Evolutionary conservation across 2,113 vertebrate genomes (phyloP).

Genomic region (Rattus norvegicus): DNA sequence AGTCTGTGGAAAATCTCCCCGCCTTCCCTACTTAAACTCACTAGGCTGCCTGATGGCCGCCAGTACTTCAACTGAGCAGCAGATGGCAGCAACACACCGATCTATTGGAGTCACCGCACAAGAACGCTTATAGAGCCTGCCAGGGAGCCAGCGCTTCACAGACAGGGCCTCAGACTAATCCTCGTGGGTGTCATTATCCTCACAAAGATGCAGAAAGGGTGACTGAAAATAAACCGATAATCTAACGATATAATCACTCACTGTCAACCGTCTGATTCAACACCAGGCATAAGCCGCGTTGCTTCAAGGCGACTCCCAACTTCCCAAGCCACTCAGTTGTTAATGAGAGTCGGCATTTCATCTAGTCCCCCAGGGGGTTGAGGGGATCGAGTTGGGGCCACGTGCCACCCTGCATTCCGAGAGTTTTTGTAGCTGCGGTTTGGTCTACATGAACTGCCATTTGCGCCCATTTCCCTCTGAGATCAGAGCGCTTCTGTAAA

Average conservation of each 20-base stretch:
- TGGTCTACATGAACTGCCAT: background rate
- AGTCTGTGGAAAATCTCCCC: background rate
- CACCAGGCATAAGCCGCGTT: fast-evolving
- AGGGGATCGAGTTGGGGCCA: background rate
- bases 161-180: background rate
- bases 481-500: background rate
- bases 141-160: background rate
- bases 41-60: background rate
- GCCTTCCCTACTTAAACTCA: no score
- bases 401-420: background rate
- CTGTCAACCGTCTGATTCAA: background rate
- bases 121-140: fast-evolving
- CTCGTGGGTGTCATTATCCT: background rate
- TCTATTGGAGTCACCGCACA: fast-evolving
- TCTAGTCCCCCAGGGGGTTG: background rate
- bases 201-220: background rate
- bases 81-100: slow-evolving; percentile 83
- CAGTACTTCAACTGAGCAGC: background rate
- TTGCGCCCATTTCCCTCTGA: background rate
- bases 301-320: background rate
- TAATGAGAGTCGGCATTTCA: background rate
- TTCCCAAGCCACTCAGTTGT: background rate
- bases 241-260: background rate
- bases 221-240: background rate
- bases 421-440: background rate